These are phyloP conservation scores for Apostichopus japonicus DNA, from an alignment of 35 echinoderm and acorn worm species.

Conservation along the genomic window DNA sequence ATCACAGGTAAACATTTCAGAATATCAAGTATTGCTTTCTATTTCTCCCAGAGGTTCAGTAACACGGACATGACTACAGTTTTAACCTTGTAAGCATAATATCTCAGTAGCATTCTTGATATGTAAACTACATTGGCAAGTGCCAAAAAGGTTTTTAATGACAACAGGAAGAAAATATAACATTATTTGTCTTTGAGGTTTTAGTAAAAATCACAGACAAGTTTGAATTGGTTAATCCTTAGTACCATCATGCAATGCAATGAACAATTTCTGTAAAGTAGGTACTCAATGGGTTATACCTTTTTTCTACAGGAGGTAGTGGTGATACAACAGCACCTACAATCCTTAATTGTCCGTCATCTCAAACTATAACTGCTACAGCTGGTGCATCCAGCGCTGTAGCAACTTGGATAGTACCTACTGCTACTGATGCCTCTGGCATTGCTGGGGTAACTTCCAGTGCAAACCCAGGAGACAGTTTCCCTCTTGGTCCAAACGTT, in stretches of 20 bases:
- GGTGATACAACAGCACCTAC: slow-evolving; percentile 57
- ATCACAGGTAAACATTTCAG: slow-evolving; percentile 36
- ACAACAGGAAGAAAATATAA: neutral
- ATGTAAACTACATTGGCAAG: too few relatives aligned
- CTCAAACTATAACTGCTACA: slow-evolving; percentile 2
- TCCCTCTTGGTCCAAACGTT: slow-evolving; percentile 54
- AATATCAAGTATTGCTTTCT: too few relatives aligned
- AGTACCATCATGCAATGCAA: slow-evolving; percentile 14
- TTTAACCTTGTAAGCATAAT: neutral
- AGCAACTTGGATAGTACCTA: slow-evolving; percentile 58
- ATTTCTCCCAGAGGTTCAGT: too few relatives aligned
- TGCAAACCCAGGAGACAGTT: slow-evolving; percentile 35
- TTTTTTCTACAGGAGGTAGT: neutral
- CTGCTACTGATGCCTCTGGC: slow-evolving; percentile 76
- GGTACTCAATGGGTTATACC: neutral
- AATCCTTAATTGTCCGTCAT: slow-evolving; percentile 65
- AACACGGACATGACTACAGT: neutral
- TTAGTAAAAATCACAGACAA: neutral
- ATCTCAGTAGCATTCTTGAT: too few relatives aligned
- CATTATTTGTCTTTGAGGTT: neutral
- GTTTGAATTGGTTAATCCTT: slow-evolving; percentile 10
- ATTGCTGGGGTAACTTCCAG: neutral
- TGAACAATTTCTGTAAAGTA: slow-evolving; percentile 1
- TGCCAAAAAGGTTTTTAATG: too few relatives aligned
- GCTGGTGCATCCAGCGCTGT: neutral